Evolutionary conservation across 2,888 invertebrate species (phyloP).

Genomic region (Lypha dubia): DNA sequence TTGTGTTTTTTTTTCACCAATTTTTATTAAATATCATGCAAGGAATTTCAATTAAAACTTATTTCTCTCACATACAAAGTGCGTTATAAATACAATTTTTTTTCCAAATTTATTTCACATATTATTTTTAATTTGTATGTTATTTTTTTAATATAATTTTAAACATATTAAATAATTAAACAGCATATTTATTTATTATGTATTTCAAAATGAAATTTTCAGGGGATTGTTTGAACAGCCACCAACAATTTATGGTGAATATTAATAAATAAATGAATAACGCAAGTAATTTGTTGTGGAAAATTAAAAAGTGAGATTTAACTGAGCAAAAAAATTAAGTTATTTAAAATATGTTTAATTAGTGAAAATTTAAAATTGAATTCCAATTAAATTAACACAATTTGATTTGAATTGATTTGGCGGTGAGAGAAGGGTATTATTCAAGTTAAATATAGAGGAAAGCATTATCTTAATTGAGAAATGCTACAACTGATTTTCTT

Average conservation of each 20-base stretch:
- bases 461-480: too few relatives aligned
- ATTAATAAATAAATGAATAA: neutral
- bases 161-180: slow-evolving; percentile 15
- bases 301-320: neutral
- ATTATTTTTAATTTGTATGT: too few relatives aligned
- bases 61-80: slow-evolving; percentile 1
- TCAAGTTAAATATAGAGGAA: too few relatives aligned
- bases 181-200: neutral
- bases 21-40: neutral
- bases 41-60: slow-evolving; percentile 26
- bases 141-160: too few relatives aligned
- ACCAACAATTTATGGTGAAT: neutral
- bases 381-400: too few relatives aligned
- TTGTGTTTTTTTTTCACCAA: neutral
- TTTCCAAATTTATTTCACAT: neutral
- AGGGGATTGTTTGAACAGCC: neutral
- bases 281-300: neutral
- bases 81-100: slow-evolving; percentile 13
- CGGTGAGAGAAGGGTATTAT: too few relatives aligned
- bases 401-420: too few relatives aligned
- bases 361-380: too few relatives aligned
- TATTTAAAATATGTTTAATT: neutral
- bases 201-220: neutral
- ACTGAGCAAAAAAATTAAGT: neutral
- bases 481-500: too few relatives aligned